Percentiles rank a stretch among this genome's conserved stretches.
Evolutionary conservation across 2,797 vertebrate species (phyloP).

Genomic region (Acanthurus lineatus): DNA sequence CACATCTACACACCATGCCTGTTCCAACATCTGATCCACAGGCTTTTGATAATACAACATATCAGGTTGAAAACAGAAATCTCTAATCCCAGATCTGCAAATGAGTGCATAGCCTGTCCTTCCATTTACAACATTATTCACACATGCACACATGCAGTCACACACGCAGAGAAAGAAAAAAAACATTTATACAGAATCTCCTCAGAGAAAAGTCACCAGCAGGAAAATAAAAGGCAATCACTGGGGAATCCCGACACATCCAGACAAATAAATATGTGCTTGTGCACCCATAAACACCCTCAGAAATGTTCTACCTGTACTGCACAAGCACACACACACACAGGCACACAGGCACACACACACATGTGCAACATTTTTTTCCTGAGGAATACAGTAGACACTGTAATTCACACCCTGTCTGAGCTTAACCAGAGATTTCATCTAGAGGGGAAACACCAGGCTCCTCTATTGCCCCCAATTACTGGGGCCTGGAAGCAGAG

Average conservation of each 20-base stretch:
- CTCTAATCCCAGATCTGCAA: slow-evolving; percentile 37
- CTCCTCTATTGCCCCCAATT: slow-evolving; percentile 79
- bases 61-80: slow-evolving; percentile 43
- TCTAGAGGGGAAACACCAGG: slow-evolving; percentile 68
- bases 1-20: slow-evolving; percentile 28
- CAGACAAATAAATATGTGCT: slow-evolving; percentile 73
- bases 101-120: slow-evolving; percentile 19
- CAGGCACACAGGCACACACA: slow-evolving; percentile 27
- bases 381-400: slow-evolving; percentile 42
- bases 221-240: slow-evolving; percentile 71
- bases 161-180: slow-evolving; percentile 28
- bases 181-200: slow-evolving; percentile 43
- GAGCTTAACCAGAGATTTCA: slow-evolving; percentile 67
- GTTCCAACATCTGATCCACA: slow-evolving; percentile 47
- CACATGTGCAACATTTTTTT: slow-evolving; percentile 4
- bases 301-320: slow-evolving; percentile 14
- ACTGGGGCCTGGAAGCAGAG: slow-evolving; percentile 68
- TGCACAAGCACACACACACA: slow-evolving; percentile 22
- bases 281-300: slow-evolving; percentile 50
- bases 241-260: slow-evolving; percentile 71
- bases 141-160: slow-evolving; percentile 24
- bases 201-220: slow-evolving; percentile 62
- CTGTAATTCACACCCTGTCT: slow-evolving; percentile 67
- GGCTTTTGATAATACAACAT: slow-evolving; percentile 52
- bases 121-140: slow-evolving; percentile 5